A percentile compares a stretch with the other conserved stretches of the same genome.
phyloP scores from a whole-genome alignment of 2,888 invertebrate genomes.

The Synanthedon tipuliformis region DNA sequence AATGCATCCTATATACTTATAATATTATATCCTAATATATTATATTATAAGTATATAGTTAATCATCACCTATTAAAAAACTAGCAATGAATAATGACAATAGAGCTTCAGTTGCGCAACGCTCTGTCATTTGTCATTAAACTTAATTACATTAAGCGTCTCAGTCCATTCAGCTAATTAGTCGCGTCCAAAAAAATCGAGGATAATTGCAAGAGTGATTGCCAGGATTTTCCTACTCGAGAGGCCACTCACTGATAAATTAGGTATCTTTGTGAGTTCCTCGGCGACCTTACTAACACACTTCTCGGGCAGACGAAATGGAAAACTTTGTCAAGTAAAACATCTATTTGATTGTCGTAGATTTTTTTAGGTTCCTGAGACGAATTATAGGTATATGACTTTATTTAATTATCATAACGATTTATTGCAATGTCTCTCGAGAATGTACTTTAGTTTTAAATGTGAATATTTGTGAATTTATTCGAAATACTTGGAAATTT shows the following conservation, averaged over 20 bases:
- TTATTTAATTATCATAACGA: too few relatives aligned
- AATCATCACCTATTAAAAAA: conserved; percentile 7
- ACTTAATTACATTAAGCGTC: conserved; percentile 55
- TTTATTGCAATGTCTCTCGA: too few relatives aligned
- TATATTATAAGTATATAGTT: too few relatives aligned
- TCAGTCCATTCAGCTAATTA: conserved; percentile 59
- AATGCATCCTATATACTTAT: too few relatives aligned
- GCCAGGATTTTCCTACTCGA: conserved; percentile 48
- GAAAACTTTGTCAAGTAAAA: neutral
- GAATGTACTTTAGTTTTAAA: too few relatives aligned
- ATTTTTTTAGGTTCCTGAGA: too few relatives aligned
- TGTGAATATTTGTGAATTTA: too few relatives aligned
- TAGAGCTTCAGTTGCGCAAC: neutral
- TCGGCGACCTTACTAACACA: neutral
- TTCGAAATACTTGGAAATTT: too few relatives aligned
- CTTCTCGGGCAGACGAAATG: neutral
- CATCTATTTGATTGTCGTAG: too few relatives aligned
- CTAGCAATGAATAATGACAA: neutral
- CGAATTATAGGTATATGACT: too few relatives aligned
- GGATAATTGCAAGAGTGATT: conserved; percentile 59
- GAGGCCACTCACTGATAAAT: conserved; percentile 52
- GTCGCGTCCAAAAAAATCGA: conserved; percentile 51
- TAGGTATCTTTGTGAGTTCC: conserved; percentile 5
- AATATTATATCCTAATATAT: too few relatives aligned
- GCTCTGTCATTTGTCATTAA: conserved; percentile 46